Percentiles rank a stretch among this genome's conserved stretches.
These are phyloP conservation scores for Leptinotarsa juncta DNA, from an alignment of 2,888 invertebrate genomes.

Conservation along the genomic window DNA sequence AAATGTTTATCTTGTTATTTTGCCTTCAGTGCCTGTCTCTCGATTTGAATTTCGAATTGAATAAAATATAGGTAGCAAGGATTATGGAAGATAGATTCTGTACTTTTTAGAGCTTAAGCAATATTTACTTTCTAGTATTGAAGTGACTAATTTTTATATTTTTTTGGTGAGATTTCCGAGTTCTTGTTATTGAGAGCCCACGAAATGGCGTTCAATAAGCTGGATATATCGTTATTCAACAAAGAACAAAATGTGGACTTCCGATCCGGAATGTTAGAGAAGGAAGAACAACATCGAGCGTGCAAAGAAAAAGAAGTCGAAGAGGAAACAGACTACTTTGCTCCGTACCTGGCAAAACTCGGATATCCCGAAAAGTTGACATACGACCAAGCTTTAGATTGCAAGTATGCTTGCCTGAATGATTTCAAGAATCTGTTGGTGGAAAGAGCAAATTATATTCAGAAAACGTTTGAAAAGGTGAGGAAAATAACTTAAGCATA, in stretches of 20 bases:
- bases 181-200: slow-evolving; percentile 66
- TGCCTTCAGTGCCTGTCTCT: too few relatives aligned
- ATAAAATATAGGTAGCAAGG: too few relatives aligned
- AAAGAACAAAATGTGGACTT: slow-evolving; percentile 69
- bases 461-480: slow-evolving; percentile 75
- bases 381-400: slow-evolving; percentile 64
- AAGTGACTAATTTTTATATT: slow-evolving; percentile 10
- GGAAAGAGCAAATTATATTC: slow-evolving; percentile 73
- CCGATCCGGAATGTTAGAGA: slow-evolving; percentile 66
- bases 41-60: too few relatives aligned
- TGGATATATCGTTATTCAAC: slow-evolving; percentile 70
- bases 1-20: too few relatives aligned
- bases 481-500: slow-evolving; percentile 4
- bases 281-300: slow-evolving; percentile 68
- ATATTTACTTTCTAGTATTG: too few relatives aligned
- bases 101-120: too few relatives aligned
- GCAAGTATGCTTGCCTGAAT: slow-evolving; percentile 72
- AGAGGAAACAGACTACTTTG: slow-evolving; percentile 73
- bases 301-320: slow-evolving; percentile 73
- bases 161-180: slow-evolving; percentile 57
- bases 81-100: too few relatives aligned
- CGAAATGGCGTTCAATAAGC: slow-evolving; percentile 67
- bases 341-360: slow-evolving; percentile 73
- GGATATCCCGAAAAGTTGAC: slow-evolving; percentile 67
- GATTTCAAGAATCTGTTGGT: slow-evolving; percentile 76